Evolutionary conservation across 2,113 vertebrate species (phyloP).

Genomic region (Reinhardtius hippoglossoides): DNA sequence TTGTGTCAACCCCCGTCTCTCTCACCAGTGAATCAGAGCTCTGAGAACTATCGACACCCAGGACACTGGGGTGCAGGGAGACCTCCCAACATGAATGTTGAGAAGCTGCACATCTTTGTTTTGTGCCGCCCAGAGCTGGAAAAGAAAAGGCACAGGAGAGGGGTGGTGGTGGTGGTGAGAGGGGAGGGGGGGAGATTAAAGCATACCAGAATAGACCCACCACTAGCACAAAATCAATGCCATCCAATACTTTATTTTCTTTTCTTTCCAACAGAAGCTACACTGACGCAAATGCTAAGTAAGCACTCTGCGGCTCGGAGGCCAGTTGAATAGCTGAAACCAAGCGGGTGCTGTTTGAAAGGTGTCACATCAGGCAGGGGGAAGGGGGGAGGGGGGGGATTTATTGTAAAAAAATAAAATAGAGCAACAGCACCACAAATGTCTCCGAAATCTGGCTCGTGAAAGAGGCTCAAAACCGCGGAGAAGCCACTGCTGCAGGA

Average conservation of each 20-base stretch:
- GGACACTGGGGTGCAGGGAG: constrained; percentile 10
- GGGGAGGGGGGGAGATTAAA: constrained; percentile 26
- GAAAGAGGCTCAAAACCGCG: not conserved
- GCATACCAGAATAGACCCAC: constrained; percentile 54
- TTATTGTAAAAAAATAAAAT: not conserved
- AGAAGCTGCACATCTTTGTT: constrained; percentile 36
- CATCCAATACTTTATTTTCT: constrained; percentile 53
- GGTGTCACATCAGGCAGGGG: not conserved
- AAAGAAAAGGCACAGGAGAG: constrained; percentile 28
- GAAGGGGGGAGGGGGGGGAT: no score
- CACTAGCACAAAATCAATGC: constrained; percentile 80
- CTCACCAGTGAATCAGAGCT: constrained; percentile 4
- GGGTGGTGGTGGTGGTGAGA: not conserved
- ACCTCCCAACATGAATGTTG: constrained; percentile 41
- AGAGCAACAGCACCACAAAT: not conserved
- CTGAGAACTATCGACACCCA: constrained; percentile 13
- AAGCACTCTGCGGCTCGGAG: constrained; percentile 58
- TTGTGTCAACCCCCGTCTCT: not conserved
- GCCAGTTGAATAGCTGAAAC: constrained; percentile 37
- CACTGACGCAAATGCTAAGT: constrained; percentile 75
- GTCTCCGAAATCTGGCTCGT: not conserved
- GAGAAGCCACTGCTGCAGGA: not conserved
- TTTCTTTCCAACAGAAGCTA: constrained; percentile 60
- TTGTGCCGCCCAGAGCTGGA: constrained; percentile 56
- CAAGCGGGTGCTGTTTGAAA: constrained; percentile 35